Conservation (phyloP, 2,113 vertebrate genomes). For the Oncorhynchus nerka region DNA sequence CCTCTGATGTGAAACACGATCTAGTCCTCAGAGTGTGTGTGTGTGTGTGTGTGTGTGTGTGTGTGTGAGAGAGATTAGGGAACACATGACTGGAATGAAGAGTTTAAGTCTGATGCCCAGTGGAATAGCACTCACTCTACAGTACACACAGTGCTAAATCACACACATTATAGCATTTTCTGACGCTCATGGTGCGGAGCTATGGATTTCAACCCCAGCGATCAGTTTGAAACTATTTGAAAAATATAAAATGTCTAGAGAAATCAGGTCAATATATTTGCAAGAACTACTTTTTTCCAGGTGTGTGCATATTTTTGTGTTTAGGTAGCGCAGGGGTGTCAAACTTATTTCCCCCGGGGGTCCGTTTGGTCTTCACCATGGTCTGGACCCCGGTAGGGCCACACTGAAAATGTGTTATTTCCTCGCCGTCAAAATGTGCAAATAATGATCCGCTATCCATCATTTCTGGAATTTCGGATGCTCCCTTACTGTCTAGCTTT, state of each 20-base stretch:
- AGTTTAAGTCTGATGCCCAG: constrained; percentile 34
- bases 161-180: background rate
- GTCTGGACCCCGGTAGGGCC: no score
- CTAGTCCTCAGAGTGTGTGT: background rate
- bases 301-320: no score
- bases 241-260: background rate
- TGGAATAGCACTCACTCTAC: background rate
- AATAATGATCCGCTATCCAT: no score
- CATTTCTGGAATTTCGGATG: no score
- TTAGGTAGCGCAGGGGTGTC: no score
- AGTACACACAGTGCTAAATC: constrained; percentile 9
- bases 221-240: background rate
- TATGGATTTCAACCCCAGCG: constrained; percentile 2
- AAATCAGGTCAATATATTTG: background rate
- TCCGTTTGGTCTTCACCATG: no score
- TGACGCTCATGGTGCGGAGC: background rate
- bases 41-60: constrained; percentile 4
- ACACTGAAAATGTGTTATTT: no score
- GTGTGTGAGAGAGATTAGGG: constrained; percentile 36
- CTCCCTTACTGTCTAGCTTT: no score
- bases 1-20: background rate
- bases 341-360: no score
- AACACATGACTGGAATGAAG: constrained; percentile 66
- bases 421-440: no score
- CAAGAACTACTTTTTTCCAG: background rate